Base-by-base conservation (phyloP, 2,888 invertebrate species). In the Drosophila limbata region DNA sequence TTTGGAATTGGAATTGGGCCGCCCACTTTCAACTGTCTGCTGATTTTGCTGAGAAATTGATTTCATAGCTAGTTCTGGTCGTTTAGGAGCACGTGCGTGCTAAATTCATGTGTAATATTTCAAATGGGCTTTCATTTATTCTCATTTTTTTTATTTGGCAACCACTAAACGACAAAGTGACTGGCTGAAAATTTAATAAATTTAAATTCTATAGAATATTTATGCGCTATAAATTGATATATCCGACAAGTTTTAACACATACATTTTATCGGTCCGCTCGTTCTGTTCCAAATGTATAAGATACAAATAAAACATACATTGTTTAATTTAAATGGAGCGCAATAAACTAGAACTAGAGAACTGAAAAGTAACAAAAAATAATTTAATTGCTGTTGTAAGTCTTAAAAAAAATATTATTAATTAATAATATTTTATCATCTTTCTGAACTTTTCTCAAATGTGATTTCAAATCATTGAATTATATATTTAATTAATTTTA, bases 1-100 rank as follows among this genome's bases (percentile, higher is more conserved):
- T 44, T 17, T 15, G 17, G 55, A 25, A 31, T 17, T 15, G 17
- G 55, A 25, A 31, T 28, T 25, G 25, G 39, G 55, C 17, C 31
- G 39, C 21, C 37, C 52, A 40, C 31, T 33, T 31, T 31, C 37
- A 50, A 37, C n/a, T 56, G 42, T 57, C 56, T 72, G 53, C 75
- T 69, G 69, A 73, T 68, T 79, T 69, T 47, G 50, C 51, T 59
- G 52, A 63, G 62, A 77, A 77, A 79, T 79, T 77, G 79, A 74
- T 74, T 79, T 70, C 73, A 59, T 57, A 62, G 42, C 61, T 55
- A 67, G 42, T 50, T 37, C 5, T 52, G 35, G 39, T 45, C 47
- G 25, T 28, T 35, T 5, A 25, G 21, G 37, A 71, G 76, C 71
- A 79, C 80, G 71, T 71, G 65, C 53, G 28, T 51, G 52, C 53